Base-by-base conservation (phyloP, 2,797 vertebrate genomes). In the Channa striata region DNA sequence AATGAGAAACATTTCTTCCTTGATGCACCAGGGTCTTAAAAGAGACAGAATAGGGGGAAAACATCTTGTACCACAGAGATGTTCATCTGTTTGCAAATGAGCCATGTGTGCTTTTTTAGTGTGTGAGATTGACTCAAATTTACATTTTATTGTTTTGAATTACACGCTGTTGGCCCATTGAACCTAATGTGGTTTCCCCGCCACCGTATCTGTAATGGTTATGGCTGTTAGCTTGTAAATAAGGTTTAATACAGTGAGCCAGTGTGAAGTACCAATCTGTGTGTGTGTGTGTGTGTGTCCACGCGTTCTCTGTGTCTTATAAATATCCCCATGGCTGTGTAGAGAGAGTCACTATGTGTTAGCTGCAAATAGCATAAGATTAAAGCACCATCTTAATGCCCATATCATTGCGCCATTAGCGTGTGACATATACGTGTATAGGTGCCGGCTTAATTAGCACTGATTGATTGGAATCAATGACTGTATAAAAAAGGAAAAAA, bases 391-490 rank as follows among this genome's bases (percentile, higher is more conserved):
- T 58, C 88, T 91, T 89, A 92, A 91, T 90, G 82, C 78, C 88
- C 90, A 88, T 89, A 90, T 92, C 89, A 91, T 91, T 90, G 84
- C 85, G 89, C 83, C 86, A 90, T 92, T 91, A 91, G 76, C 86
- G 83, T 84, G 51, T 93, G 90, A 89, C 91, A 89, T 86, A 89
- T 88, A 90, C 87, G 84, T 79, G 82, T 83, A 85, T 86, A 90
- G 91, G 87, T 90, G 86, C 75, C 77, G 44, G 84, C 83, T 88
- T 92, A 91, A 93, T 91, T 91, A 91, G 81, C 13, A 49, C 58
- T 90, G 91, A 93, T 92, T 92, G 91, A 93, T 93, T 91, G 87
- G 84, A 91, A 91, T 92, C 90, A 91, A 85, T 89, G 90, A 83
- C 69, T 90, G 84, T 84, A 70, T 82, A 84, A 78, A 79, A 79